Evolutionary conservation across 2,797 vertebrate genomes (phyloP).

Genomic region (Urocyon cinereoargenteus): DNA sequence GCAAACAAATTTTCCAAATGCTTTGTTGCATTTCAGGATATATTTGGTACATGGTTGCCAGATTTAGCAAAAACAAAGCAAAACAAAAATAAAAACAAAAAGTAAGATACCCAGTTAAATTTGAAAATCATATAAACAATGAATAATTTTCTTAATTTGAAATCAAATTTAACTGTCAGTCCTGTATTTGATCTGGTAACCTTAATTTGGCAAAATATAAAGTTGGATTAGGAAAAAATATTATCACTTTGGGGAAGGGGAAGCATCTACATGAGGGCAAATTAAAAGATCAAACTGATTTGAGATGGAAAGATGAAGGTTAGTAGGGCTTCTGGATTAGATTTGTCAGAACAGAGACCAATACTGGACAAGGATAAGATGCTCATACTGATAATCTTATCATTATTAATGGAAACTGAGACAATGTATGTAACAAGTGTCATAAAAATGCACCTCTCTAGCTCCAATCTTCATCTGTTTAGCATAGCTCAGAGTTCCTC

Average conservation of each 20-base stretch:
- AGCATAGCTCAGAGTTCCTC: not conserved
- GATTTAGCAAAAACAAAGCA: not conserved
- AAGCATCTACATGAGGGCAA: not conserved
- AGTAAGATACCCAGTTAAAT: not conserved
- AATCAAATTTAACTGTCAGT: not conserved
- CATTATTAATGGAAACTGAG: not conserved
- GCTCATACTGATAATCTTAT: not conserved
- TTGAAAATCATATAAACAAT: not conserved
- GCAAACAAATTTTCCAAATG: conserved; percentile 10
- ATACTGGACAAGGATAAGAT: not conserved
- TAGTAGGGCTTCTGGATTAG: not conserved
- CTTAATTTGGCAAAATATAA: not conserved
- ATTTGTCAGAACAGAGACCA: not conserved
- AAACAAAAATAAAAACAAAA: not conserved
- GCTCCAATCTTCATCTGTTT: not conserved
- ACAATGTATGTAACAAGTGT: not conserved
- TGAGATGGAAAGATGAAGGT: not conserved
- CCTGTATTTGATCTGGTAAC: not conserved
- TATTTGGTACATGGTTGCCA: not conserved
- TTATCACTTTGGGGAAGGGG: not conserved
- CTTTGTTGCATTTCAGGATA: not conserved
- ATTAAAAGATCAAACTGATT: not conserved
- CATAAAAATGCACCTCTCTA: not conserved
- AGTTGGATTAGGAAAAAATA: not conserved
- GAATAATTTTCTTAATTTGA: not conserved